These are phyloP conservation scores for Hymenopus coronatus DNA, from an alignment of 2,888 invertebrate genomes.

Conservation along the genomic window DNA sequence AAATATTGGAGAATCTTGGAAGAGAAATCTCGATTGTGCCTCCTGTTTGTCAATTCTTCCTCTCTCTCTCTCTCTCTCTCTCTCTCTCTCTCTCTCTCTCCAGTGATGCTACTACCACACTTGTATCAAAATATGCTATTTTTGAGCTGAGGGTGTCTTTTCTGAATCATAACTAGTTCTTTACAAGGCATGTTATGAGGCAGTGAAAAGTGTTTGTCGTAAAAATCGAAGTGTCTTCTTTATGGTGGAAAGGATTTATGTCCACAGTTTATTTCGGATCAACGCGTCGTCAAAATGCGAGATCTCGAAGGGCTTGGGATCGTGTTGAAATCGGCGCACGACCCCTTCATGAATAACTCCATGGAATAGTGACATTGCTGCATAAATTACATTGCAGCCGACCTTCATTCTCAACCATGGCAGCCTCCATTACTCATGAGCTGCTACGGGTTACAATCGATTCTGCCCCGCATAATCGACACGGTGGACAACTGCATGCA, in stretches of 20 bases:
- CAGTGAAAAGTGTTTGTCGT: not conserved
- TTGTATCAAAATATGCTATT: no score
- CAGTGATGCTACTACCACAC: no score
- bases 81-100: no score
- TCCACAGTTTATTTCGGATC: not conserved
- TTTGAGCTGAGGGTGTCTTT: no score
- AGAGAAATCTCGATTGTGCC: no score
- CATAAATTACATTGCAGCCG: not conserved
- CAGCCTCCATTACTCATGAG: not conserved
- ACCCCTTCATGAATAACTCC: not conserved
- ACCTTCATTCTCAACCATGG: not conserved
- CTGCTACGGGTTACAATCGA: not conserved
- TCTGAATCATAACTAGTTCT: no score
- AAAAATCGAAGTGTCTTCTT: not conserved
- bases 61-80: no score
- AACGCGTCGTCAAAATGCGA: not conserved
- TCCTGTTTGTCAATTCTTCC: no score
- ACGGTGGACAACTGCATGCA: not conserved
- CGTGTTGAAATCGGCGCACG: not conserved
- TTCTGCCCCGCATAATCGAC: not conserved
- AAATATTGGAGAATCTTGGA: no score
- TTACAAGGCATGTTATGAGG: no score
- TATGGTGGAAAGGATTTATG: not conserved
- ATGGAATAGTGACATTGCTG: not conserved
- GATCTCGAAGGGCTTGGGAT: not conserved